A percentile compares a stretch with the other conserved stretches of the same genome.
Conservation (phyloP, 2,113 vertebrate genomes). For the Anser cygnoides region DNA sequence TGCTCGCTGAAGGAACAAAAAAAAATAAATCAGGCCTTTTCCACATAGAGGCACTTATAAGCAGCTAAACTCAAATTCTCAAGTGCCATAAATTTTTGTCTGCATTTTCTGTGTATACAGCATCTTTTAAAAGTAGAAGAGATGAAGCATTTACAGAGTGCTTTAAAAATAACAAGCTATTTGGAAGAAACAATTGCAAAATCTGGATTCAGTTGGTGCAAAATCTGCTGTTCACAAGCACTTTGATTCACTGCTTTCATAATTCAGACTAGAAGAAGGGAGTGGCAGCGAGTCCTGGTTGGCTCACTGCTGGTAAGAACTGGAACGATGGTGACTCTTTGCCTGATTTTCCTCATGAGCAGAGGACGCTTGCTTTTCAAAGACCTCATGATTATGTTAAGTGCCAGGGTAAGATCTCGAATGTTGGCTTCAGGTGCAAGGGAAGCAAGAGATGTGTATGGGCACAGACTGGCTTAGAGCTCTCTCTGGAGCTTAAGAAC, state of each 20-base stretch:
- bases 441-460: background rate
- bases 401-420: background rate
- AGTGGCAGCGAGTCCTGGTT: background rate
- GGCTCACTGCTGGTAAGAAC: fast-evolving
- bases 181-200: slow-evolving; percentile 18
- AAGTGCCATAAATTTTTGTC: background rate
- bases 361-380: background rate
- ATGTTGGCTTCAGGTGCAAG: fast-evolving
- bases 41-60: background rate
- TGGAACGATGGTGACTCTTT: background rate
- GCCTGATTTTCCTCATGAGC: background rate
- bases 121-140: slow-evolving; percentile 23
- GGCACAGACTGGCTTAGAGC: background rate
- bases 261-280: background rate
- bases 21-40: background rate
- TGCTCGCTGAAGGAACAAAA: background rate
- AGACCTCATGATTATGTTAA: fast-evolving
- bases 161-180: slow-evolving; percentile 39
- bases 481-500: background rate
- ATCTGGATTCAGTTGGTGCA: slow-evolving; percentile 3
- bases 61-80: background rate
- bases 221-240: slow-evolving; percentile 27
- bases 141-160: background rate
- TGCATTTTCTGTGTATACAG: background rate
- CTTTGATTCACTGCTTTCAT: slow-evolving; percentile 11